A percentile compares a stretch with the other conserved stretches of the same genome.
Evolutionary conservation across 2,113 vertebrate genomes (phyloP).

Genomic region (Smithornis capensis): DNA sequence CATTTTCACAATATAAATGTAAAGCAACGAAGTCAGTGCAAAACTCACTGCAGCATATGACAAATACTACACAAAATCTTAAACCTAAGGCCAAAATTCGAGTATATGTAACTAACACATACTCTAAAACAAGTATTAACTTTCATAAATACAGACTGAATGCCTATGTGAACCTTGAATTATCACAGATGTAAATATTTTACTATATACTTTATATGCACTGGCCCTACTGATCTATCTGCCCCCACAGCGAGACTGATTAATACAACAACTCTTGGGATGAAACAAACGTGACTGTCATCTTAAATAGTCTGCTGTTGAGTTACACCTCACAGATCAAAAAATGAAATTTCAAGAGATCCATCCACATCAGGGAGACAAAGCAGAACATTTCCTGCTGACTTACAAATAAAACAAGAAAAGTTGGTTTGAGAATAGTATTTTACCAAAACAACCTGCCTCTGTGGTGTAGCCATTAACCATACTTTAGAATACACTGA

Average conservation of each 20-base stretch:
- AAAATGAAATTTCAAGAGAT: neutral
- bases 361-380: neutral
- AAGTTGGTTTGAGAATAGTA: neutral
- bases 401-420: neutral
- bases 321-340: neutral
- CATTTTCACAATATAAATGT: neutral
- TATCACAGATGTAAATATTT: neutral
- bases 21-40: neutral
- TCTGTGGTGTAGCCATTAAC: neutral
- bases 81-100: neutral
- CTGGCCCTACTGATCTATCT: neutral
- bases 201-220: neutral
- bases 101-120: neutral
- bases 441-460: neutral
- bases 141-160: neutral
- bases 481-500: neutral
- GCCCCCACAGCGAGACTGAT: neutral
- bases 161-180: neutral
- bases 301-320: neutral
- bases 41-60: neutral
- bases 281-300: neutral
- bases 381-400: neutral
- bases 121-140: neutral
- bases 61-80: neutral
- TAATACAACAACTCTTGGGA: neutral